Base-by-base conservation (phyloP, 2,113 vertebrate species). In the Lipophrys pholis region DNA sequence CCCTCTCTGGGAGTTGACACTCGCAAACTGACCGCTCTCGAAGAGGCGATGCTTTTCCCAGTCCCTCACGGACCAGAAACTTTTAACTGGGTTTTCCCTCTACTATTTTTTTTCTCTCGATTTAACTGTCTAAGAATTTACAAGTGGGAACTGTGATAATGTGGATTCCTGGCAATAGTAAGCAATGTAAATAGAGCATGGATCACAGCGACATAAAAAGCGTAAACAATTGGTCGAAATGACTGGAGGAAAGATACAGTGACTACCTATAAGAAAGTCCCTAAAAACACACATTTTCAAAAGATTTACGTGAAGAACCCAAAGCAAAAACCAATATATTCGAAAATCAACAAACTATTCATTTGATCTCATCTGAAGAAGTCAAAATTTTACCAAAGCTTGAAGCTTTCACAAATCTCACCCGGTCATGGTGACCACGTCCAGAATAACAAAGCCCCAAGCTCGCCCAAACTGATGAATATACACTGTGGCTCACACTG, bases 21-120 rank as follows among this genome's bases (percentile, higher is more conserved):
- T 78, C 65, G 60, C 41, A 53, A 82, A 63, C 36, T 58, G 69
- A 67, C 12, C 56, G 79, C 67, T 65, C 76, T 43, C 50, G 75
- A 60, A 78, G 70, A 80, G 43, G 15, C 41, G 11, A 21, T 16
- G 36, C 62, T 41, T 69, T 66, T 70, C 68, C 45, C 53, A 84
- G 70, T 76, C 66, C 46, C 42, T 64, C 57, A 6, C 14, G 62
- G 53, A 71, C 51, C 40, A 41, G 56, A 54, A 7, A 53, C 71
- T 56, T 75, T 78, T 39, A 56, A n/a, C 11, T 30, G 14, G 42
- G 21, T 35, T 60, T 30, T 12, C 60, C 50, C 11, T 46, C 55
- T 69, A 38, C 10, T 49, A 4, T 40, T 3, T 21, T 14, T 21
- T 57, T 42, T 48, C 35, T 42, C 21, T 30, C 14, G 39, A 0